Evolutionary conservation across 2,888 invertebrate species (phyloP), one percentile per base, ranked within the genome.

Genomic region (Drosophila birchii): DNA sequence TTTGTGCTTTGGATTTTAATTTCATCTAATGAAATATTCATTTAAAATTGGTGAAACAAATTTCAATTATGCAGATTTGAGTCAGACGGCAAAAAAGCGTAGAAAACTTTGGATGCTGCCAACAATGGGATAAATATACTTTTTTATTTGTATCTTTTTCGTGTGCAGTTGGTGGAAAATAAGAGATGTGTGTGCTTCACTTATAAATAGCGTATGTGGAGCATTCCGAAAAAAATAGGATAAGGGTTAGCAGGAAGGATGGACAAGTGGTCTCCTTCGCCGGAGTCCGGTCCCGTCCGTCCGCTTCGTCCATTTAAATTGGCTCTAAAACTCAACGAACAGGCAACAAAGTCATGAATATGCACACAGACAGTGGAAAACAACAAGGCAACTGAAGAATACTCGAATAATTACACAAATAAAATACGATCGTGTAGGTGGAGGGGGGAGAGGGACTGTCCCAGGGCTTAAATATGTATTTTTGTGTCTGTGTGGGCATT

Each of bases 331-430:
- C 80, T 68, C 89, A 79, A 71, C 76, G 78, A 62, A 64, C 82
- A 79, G 73, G 67, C 74, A 80, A 80, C 88, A 84, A 76, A 80
- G 81, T 86, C 86, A 89, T 86, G 86, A 86, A 89, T 88, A 88
- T 86, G 88, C 86, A 77, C 75, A 67, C 51, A 49, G 43, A 51
- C n/a, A 26, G 51, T 34, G 20, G 41, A 26, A 45, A 51, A 32
- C 56, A 32, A 49, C 47, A 49, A 60, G 39, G 14, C 36, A 55
- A 53, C 54, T 59, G 49, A 68, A 49, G 59, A 59, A 71, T 66
- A 73, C 73, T 80, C 74, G 70, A 71, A 81, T 87, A 78, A 77
- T 81, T 88, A 81, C 70, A 75, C 60, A 62, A 49, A 53, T 64
- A 62, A 66, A 68, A 71, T 57, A 76, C 43, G 38, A 6, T 43